Evolutionary conservation across 2,113 vertebrate genomes (phyloP).

Genomic region (Picathartes gymnocephalus): DNA sequence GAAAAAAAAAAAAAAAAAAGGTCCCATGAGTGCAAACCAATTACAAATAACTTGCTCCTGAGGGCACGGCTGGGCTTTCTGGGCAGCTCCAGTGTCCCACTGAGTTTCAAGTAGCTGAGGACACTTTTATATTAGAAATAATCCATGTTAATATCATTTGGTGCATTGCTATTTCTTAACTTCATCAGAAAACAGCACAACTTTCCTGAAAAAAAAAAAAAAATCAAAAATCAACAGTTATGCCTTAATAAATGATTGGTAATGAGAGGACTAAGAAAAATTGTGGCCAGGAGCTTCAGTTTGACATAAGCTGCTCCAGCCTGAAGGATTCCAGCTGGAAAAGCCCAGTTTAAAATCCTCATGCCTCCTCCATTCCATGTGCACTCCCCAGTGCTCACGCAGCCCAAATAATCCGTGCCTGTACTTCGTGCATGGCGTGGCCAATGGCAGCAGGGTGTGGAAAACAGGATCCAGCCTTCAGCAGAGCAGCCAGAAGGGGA

Average conservation of each 20-base stretch:
- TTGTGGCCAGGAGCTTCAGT: neutral
- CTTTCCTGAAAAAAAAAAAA: neutral
- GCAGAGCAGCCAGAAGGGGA: neutral
- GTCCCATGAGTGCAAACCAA: neutral
- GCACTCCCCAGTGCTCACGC: neutral
- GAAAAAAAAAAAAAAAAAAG: neutral
- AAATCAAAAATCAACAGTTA: neutral
- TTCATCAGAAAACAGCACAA: neutral
- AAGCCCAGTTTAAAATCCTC: neutral
- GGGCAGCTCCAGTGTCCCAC: neutral
- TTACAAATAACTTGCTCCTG: neutral
- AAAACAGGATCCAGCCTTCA: neutral
- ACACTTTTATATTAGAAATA: neutral
- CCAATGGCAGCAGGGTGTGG: neutral
- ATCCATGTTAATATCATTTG: neutral
- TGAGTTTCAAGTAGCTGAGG: neutral
- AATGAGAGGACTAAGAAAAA: neutral
- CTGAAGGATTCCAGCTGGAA: neutral
- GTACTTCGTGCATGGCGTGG: fast-evolving
- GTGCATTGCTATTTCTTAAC: neutral
- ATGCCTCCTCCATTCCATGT: neutral
- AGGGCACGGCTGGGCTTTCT: neutral
- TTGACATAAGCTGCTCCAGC: neutral
- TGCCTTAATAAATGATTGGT: neutral
- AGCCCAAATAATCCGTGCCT: neutral